A percentile compares a stretch with the other conserved stretches of the same genome.
Evolutionary conservation across 2,113 vertebrate genomes (phyloP).

Genomic region (Centrocercus urophasianus): DNA sequence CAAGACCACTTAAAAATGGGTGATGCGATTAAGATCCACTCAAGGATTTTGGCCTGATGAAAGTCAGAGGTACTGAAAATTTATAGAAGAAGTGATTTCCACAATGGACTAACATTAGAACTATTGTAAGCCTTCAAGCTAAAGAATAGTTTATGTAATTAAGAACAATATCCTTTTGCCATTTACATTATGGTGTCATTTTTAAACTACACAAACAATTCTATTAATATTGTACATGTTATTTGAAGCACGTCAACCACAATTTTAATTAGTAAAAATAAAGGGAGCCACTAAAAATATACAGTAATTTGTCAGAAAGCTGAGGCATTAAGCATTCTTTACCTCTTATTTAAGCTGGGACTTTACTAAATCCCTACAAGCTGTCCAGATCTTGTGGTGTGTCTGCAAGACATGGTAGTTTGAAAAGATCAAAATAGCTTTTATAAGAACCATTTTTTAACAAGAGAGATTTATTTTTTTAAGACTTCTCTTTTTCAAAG

Average conservation of each 20-base stretch:
- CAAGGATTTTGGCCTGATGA: neutral
- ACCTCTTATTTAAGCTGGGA: slow-evolving; percentile 37
- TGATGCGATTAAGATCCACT: neutral
- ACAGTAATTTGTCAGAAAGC: slow-evolving; percentile 49
- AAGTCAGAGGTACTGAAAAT: neutral
- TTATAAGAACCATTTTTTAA: neutral
- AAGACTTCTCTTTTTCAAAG: neutral
- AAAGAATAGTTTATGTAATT: neutral
- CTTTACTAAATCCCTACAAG: slow-evolving; percentile 51
- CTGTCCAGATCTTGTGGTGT: neutral
- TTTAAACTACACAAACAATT: neutral
- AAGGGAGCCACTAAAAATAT: slow-evolving; percentile 37
- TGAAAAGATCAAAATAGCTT: neutral
- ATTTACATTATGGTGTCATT: neutral
- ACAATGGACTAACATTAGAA: neutral
- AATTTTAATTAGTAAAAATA: slow-evolving; percentile 46
- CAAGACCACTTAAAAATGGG: slow-evolving; percentile 20
- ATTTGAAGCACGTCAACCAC: neutral
- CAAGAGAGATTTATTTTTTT: neutral
- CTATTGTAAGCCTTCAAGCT: neutral
- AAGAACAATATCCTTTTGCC: neutral
- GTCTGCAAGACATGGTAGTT: neutral
- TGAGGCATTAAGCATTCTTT: slow-evolving; percentile 37
- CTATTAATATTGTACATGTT: neutral
- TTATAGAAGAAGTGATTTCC: neutral